A percentile compares a stretch with the other conserved stretches of the same genome.
phyloP scores from a whole-genome alignment of 2,888 invertebrate genomes.

The Cistogaster globosa region DNA sequence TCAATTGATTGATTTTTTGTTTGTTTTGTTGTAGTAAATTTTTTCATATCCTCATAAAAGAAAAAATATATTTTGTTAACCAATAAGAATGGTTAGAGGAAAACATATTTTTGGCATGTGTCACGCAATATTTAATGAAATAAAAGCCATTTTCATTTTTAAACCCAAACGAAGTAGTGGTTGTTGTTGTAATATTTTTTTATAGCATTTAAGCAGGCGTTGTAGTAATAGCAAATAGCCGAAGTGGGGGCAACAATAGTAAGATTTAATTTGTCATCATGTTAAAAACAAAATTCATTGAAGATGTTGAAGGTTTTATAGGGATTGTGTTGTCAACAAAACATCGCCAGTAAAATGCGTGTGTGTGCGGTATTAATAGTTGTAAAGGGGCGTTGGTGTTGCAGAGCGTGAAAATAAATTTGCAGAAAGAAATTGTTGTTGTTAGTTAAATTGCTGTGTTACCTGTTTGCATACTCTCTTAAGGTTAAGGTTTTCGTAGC shows the following conservation, averaged over 20 bases:
- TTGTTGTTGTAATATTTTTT: slow-evolving; percentile 14
- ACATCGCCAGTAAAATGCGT: not conserved
- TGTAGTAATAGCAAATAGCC: not conserved
- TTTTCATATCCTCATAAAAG: not conserved
- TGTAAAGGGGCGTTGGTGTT: not conserved
- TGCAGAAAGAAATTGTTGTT: slow-evolving; percentile 39
- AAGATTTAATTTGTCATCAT: slow-evolving; percentile 64
- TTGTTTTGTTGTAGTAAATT: slow-evolving; percentile 30
- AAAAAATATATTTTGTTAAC: slow-evolving; percentile 17
- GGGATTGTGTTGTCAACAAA: slow-evolving; percentile 9
- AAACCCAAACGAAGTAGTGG: not conserved
- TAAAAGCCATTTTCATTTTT: slow-evolving; percentile 60
- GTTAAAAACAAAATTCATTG: slow-evolving; percentile 19
- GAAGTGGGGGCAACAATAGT: not conserved
- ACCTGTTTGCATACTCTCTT: slow-evolving; percentile 59
- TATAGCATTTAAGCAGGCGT: slow-evolving; percentile 18
- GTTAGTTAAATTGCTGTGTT: slow-evolving; percentile 59
- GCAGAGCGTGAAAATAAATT: slow-evolving; percentile 58
- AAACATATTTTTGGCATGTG: slow-evolving; percentile 68
- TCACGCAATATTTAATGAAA: slow-evolving; percentile 71
- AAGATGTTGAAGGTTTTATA: slow-evolving; percentile 1
- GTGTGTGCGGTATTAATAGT: slow-evolving; percentile 31
- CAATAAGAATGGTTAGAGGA: slow-evolving; percentile 24
- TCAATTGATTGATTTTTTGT: slow-evolving; percentile 45
- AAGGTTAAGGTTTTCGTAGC: slow-evolving; percentile 49